These are phyloP conservation scores for Promerops cafer DNA, from an alignment of 2,113 vertebrate species.

Conservation along the genomic window DNA sequence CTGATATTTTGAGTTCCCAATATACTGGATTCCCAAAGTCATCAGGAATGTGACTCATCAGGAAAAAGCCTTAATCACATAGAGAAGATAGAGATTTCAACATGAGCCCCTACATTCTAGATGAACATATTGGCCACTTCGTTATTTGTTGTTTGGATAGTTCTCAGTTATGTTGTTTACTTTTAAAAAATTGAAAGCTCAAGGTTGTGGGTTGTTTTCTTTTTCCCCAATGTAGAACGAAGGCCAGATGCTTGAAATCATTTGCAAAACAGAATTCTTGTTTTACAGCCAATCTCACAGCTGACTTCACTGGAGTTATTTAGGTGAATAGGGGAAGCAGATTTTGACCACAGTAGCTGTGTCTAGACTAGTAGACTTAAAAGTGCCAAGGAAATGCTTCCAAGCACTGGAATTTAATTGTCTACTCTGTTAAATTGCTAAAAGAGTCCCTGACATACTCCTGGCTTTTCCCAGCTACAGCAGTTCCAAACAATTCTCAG, in stretches of 20 bases:
- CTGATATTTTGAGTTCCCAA: background rate
- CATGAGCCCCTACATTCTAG: background rate
- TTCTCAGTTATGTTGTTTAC: background rate
- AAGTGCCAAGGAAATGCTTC: background rate
- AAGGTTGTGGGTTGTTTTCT: background rate
- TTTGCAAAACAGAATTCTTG: constrained; percentile 21
- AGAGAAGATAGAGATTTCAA: background rate
- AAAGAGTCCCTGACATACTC: background rate
- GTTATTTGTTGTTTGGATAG: constrained; percentile 4
- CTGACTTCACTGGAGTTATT: constrained; percentile 37
- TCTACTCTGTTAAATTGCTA: background rate
- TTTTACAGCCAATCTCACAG: constrained; percentile 44
- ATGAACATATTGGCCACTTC: background rate
- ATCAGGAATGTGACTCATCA: background rate
- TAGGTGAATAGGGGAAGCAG: background rate
- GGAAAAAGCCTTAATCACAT: background rate
- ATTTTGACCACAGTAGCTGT: constrained; percentile 20
- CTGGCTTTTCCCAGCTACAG: background rate
- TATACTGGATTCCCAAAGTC: background rate
- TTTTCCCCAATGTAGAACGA: background rate
- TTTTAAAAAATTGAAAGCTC: constrained; percentile 12
- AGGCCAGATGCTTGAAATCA: constrained; percentile 25
- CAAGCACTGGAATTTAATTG: constrained; percentile 9
- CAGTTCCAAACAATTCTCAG: background rate
- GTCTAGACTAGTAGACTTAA: background rate